A percentile compares a stretch with the other conserved stretches of the same genome.
phyloP scores from a whole-genome alignment of 2,888 invertebrate genomes.

The Nomada hirtipes region DNA sequence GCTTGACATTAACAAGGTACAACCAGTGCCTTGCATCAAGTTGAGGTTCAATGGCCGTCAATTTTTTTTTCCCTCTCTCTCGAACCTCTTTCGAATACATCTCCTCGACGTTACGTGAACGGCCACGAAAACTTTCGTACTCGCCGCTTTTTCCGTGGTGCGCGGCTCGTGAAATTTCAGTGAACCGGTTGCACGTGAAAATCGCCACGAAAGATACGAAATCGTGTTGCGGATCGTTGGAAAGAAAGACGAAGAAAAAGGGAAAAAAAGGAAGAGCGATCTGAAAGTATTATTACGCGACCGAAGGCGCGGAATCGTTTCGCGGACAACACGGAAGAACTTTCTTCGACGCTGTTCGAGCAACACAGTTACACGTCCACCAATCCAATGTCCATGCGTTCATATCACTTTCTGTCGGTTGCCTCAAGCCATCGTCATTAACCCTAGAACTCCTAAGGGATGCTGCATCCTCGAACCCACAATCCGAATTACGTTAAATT shows the following conservation, averaged over 20 bases:
- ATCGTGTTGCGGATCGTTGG: conserved; percentile 4
- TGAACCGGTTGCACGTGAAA: conserved; percentile 11
- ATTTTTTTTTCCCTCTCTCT: not conserved
- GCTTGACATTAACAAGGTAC: not conserved
- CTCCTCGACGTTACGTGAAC: conserved; percentile 4
- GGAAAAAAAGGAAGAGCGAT: conserved; percentile 2
- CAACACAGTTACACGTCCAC: conserved; percentile 57
- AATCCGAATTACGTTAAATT: no score
- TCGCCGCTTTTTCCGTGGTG: not conserved
- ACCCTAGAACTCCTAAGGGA: not conserved
- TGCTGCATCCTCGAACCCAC: not conserved
- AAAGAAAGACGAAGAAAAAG: not conserved
- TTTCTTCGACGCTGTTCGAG: conserved; percentile 74
- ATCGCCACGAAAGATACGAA: not conserved
- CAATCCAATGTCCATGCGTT: conserved; percentile 11
- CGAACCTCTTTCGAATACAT: not conserved
- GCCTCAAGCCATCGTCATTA: not conserved
- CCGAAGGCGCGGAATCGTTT: conserved; percentile 27
- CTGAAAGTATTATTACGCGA: conserved; percentile 66
- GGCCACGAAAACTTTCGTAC: not conserved
- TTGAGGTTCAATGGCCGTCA: conserved; percentile 3
- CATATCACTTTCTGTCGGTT: not conserved
- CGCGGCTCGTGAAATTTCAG: conserved; percentile 17
- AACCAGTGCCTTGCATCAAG: not conserved
- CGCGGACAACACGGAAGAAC: conserved; percentile 76